Evolutionary conservation across 2,888 invertebrate species (phyloP).

Genomic region (Chymomyza amoena): DNA sequence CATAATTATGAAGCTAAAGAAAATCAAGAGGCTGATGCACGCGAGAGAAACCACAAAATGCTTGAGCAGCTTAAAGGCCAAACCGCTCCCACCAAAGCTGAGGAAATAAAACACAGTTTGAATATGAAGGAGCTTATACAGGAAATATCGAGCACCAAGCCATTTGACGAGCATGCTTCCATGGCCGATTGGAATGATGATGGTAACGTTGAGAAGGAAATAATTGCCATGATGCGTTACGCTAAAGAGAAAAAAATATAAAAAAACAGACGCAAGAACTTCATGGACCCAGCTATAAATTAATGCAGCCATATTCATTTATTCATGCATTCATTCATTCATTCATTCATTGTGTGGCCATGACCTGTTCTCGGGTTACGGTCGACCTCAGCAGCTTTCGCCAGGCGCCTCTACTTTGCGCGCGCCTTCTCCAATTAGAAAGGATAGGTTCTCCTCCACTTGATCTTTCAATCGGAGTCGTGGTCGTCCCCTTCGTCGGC

Average conservation of each 20-base stretch:
- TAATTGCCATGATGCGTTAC: slow-evolving; percentile 71
- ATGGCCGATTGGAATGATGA: slow-evolving; percentile 67
- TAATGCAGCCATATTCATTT: slow-evolving; percentile 27
- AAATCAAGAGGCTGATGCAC: slow-evolving; percentile 17
- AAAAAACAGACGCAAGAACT: slow-evolving; percentile 45
- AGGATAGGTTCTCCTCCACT: too few relatives aligned
- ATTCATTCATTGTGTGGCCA: too few relatives aligned
- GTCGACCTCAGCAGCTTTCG: too few relatives aligned
- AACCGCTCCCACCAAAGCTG: slow-evolving; percentile 17
- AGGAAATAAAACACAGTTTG: slow-evolving; percentile 43
- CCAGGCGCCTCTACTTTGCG: too few relatives aligned
- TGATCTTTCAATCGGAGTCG: too few relatives aligned
- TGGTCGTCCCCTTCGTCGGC: too few relatives aligned
- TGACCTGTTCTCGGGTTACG: too few relatives aligned
- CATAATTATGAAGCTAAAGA: slow-evolving; percentile 46
- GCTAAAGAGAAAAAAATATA: slow-evolving; percentile 40
- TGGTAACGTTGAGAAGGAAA: slow-evolving; percentile 65
- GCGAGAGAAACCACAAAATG: slow-evolving; percentile 31
- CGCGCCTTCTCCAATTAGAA: too few relatives aligned
- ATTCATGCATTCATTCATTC: too few relatives aligned
- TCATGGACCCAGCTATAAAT: slow-evolving; percentile 7
- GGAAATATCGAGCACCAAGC: slow-evolving; percentile 62
- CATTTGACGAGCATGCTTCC: slow-evolving; percentile 66
- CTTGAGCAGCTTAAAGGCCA: slow-evolving; percentile 3
- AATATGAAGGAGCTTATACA: slow-evolving; percentile 70